Evolutionary conservation across 1,140 invertebrate genomes (phyloP).

Genomic region (Lepidurus apus): DNA sequence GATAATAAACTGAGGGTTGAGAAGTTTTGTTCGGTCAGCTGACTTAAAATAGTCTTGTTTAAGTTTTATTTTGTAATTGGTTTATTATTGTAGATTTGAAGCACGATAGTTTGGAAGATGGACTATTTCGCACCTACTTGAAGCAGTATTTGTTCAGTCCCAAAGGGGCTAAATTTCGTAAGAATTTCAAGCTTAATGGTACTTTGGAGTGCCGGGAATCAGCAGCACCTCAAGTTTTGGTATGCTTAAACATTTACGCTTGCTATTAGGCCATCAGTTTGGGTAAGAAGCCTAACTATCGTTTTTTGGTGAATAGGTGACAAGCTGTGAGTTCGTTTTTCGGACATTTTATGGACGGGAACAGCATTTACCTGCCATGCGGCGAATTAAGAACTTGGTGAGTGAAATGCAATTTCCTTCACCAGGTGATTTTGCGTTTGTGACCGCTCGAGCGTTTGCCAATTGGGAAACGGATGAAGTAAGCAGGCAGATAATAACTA

Average conservation of each 20-base stretch:
- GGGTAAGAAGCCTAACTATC: not conserved
- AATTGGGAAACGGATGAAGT: slow-evolving; percentile 73
- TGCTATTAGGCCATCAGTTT: slow-evolving; percentile 19
- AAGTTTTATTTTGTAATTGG: not conserved
- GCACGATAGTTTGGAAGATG: slow-evolving; percentile 47
- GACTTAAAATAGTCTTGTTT: not conserved
- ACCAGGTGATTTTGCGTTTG: slow-evolving; percentile 45
- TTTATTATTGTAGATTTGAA: slow-evolving; percentile 46
- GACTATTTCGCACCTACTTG: slow-evolving; percentile 55
- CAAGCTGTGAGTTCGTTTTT: slow-evolving; percentile 59
- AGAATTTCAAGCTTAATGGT: slow-evolving; percentile 58
- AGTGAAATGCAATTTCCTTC: slow-evolving; percentile 43
- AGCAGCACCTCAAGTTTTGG: slow-evolving; percentile 51
- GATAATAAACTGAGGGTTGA: not conserved
- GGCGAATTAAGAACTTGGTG: slow-evolving; percentile 54
- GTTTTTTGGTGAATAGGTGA: slow-evolving; percentile 42
- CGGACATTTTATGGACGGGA: slow-evolving; percentile 54
- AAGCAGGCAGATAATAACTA: not conserved
- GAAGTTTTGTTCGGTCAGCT: not conserved
- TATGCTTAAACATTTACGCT: slow-evolving; percentile 37
- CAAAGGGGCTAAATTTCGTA: slow-evolving; percentile 59
- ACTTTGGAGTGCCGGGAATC: slow-evolving; percentile 56
- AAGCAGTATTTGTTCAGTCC: slow-evolving; percentile 66
- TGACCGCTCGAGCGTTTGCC: slow-evolving; percentile 64
- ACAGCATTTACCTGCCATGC: slow-evolving; percentile 69